Evolutionary conservation across 1,140 invertebrate species (phyloP).

Genomic region (Papilio polyxenes): DNA sequence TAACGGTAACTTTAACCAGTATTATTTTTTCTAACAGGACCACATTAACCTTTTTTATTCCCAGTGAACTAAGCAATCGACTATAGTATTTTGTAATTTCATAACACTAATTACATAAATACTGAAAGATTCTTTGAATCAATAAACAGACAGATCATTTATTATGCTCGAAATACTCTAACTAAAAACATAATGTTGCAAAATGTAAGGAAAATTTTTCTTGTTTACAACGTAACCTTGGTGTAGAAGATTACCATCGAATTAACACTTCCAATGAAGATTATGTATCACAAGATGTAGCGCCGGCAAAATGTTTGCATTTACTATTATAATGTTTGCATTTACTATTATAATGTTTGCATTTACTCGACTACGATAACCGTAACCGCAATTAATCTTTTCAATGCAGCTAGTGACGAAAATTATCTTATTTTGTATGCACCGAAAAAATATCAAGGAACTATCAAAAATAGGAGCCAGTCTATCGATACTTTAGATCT

Average conservation of each 20-base stretch:
- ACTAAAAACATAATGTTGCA: neutral
- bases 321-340: neutral
- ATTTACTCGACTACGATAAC: neutral
- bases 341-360: neutral
- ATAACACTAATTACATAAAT: neutral
- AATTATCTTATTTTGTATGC: neutral
- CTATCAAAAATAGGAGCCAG: too few relatives aligned
- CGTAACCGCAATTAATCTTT: conserved; percentile 12
- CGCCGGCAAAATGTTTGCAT: conserved; percentile 21
- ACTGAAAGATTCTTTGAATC: neutral
- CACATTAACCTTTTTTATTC: neutral
- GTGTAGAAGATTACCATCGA: conserved; percentile 8
- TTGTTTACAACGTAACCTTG: neutral
- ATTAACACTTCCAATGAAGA: neutral
- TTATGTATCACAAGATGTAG: conserved; percentile 10
- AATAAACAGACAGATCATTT: neutral
- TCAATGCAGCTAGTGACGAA: neutral
- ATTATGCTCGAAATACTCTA: neutral
- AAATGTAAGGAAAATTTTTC: neutral
- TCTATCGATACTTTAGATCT: too few relatives aligned
- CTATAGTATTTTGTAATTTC: neutral
- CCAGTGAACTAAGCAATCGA: neutral
- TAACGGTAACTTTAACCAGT: neutral
- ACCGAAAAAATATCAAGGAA: neutral
- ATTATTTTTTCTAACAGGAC: neutral